Evolutionary conservation across 2,797 vertebrate genomes (phyloP).

Genomic region (Pipistrellus pygmaeus): DNA sequence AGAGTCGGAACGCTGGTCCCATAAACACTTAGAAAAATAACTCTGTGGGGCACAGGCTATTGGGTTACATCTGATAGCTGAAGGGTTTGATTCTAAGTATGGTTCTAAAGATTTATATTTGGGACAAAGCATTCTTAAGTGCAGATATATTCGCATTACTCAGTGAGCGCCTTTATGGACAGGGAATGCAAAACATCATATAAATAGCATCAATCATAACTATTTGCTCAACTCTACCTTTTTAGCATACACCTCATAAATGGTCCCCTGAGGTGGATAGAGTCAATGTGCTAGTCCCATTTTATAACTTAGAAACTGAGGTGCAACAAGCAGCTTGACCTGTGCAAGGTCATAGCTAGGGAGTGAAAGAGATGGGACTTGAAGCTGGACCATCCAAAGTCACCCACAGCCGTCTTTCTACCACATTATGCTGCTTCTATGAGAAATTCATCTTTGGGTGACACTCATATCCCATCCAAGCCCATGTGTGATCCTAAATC

Average conservation of each 20-base stretch:
- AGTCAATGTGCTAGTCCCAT: not conserved
- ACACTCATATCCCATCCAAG: not conserved
- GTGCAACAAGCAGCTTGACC: not conserved
- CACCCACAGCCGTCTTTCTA: not conserved
- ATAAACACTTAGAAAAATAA: not conserved
- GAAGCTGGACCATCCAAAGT: not conserved
- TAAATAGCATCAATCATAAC: not conserved
- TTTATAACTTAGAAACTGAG: constrained; percentile 7
- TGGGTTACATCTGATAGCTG: not conserved
- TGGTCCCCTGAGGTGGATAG: not conserved
- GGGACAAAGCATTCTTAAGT: not conserved
- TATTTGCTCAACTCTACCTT: not conserved
- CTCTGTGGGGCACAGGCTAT: not conserved
- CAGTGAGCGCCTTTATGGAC: not conserved
- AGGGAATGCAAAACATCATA: not conserved
- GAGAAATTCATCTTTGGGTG: not conserved
- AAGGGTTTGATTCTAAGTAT: not conserved
- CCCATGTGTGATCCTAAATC: not conserved
- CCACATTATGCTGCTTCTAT: not conserved
- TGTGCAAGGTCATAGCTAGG: not conserved
- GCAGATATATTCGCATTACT: not conserved
- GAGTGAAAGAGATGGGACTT: not conserved
- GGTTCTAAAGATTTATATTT: not conserved
- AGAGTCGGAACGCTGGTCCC: not conserved
- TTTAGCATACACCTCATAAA: not conserved